These are phyloP conservation scores for Amphimedon queenslandica DNA, from an alignment of 37 sponge, comb jelly and placozoan genomes.

Conservation along the genomic window DNA sequence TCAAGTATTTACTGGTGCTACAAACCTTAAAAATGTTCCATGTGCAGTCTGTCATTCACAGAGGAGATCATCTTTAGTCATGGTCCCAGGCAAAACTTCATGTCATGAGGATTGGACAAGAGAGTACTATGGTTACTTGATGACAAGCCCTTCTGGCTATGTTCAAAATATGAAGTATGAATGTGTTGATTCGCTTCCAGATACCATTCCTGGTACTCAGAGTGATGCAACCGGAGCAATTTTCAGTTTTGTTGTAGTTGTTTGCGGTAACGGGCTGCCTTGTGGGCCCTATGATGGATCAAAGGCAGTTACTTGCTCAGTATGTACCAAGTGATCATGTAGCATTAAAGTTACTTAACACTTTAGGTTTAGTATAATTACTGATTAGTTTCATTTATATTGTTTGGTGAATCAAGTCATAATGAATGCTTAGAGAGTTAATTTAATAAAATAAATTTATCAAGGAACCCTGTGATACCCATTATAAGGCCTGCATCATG, in stretches of 20 bases:
- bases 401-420: too few species aligned
- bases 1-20: background rate
- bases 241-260: slow-evolving; percentile 38
- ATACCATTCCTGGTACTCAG: slow-evolving; percentile 28
- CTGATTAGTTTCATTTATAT: too few species aligned
- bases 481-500: too few species aligned
- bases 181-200: slow-evolving; percentile 52
- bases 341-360: too few species aligned
- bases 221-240: slow-evolving; percentile 31
- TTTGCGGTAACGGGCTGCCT: slow-evolving; percentile 34
- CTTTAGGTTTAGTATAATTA: too few species aligned
- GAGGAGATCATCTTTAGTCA: background rate
- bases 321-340: slow-evolving; percentile 54
- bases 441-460: too few species aligned
- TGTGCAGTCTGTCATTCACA: slow-evolving; percentile 46
- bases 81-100: slow-evolving; percentile 38
- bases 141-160: slow-evolving; percentile 33
- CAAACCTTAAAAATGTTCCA: slow-evolving; percentile 16
- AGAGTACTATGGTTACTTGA: slow-evolving; percentile 46
- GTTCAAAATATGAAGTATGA: too few species aligned
- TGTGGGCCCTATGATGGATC: slow-evolving; percentile 43
- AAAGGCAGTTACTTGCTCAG: slow-evolving; percentile 53
- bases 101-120: slow-evolving; percentile 32
- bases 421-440: too few species aligned
- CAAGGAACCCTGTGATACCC: too few species aligned